Evolutionary conservation across 2,113 vertebrate species (phyloP).

Genomic region (Mungos mungo): DNA sequence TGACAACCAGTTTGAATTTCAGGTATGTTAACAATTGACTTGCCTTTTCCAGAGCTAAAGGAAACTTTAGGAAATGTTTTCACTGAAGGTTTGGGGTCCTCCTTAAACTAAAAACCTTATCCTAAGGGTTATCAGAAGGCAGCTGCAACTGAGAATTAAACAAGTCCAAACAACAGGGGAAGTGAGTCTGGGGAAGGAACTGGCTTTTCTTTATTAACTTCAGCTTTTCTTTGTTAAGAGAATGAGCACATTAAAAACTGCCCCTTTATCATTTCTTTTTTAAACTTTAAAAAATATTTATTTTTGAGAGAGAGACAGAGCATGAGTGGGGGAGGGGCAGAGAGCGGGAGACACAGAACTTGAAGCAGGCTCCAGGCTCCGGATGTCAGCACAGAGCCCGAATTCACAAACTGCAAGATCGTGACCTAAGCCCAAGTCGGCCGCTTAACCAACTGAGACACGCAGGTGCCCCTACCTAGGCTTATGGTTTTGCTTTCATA

Average conservation of each 20-base stretch:
- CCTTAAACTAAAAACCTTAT: not conserved
- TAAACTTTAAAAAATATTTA: too few relatives aligned
- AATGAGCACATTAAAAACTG: not conserved
- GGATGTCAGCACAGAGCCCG: too few relatives aligned
- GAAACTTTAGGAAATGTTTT: not conserved
- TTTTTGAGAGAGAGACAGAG: too few relatives aligned
- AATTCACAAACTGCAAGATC: too few relatives aligned
- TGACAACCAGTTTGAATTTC: slow-evolving; percentile 37
- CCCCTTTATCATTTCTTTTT: not conserved
- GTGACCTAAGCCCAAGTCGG: too few relatives aligned
- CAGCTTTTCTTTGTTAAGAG: not conserved
- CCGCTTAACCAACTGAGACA: too few relatives aligned
- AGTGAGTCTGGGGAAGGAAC: not conserved
- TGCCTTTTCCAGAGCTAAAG: slow-evolving; percentile 1
- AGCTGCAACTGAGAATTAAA: not conserved
- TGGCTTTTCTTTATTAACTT: not conserved
- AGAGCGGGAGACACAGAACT: too few relatives aligned
- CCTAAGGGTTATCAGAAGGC: not conserved
- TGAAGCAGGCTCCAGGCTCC: too few relatives aligned
- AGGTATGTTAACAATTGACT: not conserved
- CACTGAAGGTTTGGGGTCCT: not conserved
- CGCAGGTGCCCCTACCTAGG: too few relatives aligned
- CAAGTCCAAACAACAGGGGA: not conserved
- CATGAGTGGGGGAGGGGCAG: too few relatives aligned
- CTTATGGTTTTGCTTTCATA: not conserved